Evolutionary conservation across 2,888 invertebrate species (phyloP), one percentile per base, ranked within the genome.

Genomic region (Tortricodes alternella): DNA sequence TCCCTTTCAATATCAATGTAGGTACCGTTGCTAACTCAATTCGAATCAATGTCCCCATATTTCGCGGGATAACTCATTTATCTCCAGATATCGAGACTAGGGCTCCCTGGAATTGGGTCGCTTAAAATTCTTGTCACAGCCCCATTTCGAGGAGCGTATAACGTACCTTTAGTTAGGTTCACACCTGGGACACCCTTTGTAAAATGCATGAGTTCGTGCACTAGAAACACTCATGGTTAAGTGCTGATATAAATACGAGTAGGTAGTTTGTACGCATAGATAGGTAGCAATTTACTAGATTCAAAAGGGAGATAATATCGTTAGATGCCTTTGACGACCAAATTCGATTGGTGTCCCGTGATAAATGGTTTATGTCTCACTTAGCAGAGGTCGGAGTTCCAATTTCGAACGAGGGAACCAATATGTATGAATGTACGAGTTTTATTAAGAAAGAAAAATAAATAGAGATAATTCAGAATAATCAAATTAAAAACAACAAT

Each of bases 171-270:
- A 41, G 24, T 24, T 15, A 24, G 23, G 41, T 9, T 8, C 41
- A 24, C 41, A 41, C 41, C 41, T 41, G 41, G 24, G 41, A 24
- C 41, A 15, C 15, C 13, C 24, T 41, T 41, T 41, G 41, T 41
- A 24, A 41, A 41, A 41, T 41, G 41, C 41, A 41, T 41, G 41
- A 41, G 41, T 23, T 24, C 15, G 24, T n/a, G 29, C 21, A 21
- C 21, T 11, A 11, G 29, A 11, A 29, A 29, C 29, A 29, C 37
- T 38, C 18, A 2, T 41, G 24, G 15, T 23, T 24, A 41, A 24
- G 41, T 41, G 41, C 24, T n/a, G 2, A 1, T 2, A 9, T n/a
- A 24, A 9, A 21, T 13, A 6, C 3, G 2, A 21, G 7, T 27
- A 21, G 38, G 11, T 38, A 18, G 18, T n/a, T 2, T 32, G 32